A percentile compares a stretch with the other conserved stretches of the same genome.
These are phyloP conservation scores for Portunus trituberculatus DNA, from an alignment of 1,140 invertebrate genomes.

Conservation along the genomic window DNA sequence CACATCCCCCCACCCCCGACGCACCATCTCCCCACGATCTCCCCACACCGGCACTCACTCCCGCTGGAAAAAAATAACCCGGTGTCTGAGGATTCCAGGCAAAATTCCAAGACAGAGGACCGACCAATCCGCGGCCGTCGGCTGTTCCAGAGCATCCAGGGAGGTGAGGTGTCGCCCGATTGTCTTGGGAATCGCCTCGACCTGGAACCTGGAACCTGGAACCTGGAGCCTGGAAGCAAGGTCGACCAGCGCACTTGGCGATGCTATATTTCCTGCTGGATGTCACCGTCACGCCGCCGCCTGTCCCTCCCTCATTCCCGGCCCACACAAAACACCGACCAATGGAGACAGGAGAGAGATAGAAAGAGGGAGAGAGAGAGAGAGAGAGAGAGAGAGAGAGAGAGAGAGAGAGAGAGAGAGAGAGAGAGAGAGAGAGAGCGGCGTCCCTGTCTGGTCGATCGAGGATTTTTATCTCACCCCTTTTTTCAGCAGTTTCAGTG, in stretches of 20 bases:
- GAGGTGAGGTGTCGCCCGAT: slow-evolving; percentile 61
- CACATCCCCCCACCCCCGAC: neutral
- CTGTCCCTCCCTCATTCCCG: neutral
- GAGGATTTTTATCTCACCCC: neutral
- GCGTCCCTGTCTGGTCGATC: neutral
- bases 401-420: slow-evolving; percentile 25
- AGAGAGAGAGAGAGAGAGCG: slow-evolving; percentile 25
- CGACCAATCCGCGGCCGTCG: slow-evolving; percentile 59
- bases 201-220: slow-evolving; percentile 34
- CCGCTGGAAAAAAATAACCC: neutral
- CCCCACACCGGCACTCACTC: neutral
- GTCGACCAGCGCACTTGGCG: neutral
- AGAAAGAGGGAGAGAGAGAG: neutral
- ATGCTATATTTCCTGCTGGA: neutral
- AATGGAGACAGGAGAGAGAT: neutral
- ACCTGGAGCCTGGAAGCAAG: neutral
- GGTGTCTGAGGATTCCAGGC: slow-evolving; percentile 62
- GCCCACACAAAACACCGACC: neutral
- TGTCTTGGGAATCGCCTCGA: slow-evolving; percentile 66
- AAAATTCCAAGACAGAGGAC: slow-evolving; percentile 68
- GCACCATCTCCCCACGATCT: neutral
- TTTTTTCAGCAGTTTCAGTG: slow-evolving; percentile 25
- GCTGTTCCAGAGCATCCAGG: slow-evolving; percentile 71
- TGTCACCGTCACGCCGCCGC: neutral
- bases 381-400: slow-evolving; percentile 3